phyloP scores from a whole-genome alignment of 2,888 invertebrate species.

The Parascotia fuliginaria region DNA sequence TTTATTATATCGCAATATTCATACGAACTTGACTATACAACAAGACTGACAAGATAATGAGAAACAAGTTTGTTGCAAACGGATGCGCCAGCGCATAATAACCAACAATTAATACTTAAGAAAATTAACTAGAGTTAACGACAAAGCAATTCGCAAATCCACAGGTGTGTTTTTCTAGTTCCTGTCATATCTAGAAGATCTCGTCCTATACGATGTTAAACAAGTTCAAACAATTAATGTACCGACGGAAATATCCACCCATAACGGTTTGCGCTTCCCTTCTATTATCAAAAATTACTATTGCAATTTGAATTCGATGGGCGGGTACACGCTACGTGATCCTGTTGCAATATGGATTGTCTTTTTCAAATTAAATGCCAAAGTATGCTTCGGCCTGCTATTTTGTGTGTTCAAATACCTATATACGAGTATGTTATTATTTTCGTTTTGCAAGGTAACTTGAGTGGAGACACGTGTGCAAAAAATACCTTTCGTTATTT shows the following conservation, averaged over 20 bases:
- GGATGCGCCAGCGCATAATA: slow-evolving; percentile 68
- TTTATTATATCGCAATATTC: slow-evolving; percentile 16
- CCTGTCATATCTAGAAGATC: slow-evolving; percentile 62
- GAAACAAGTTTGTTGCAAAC: slow-evolving; percentile 67
- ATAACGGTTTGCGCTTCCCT: slow-evolving; percentile 70
- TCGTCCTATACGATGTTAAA: slow-evolving; percentile 55
- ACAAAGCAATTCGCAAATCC: slow-evolving; percentile 68
- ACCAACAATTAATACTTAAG: slow-evolving; percentile 71
- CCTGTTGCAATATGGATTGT: slow-evolving; percentile 69
- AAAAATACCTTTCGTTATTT: slow-evolving; percentile 67
- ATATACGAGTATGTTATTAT: slow-evolving; percentile 63
- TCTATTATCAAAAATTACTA: slow-evolving; percentile 80
- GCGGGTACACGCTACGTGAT: slow-evolving; percentile 68
- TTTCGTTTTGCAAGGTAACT: slow-evolving; percentile 70
- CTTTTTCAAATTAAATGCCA: slow-evolving; percentile 78
- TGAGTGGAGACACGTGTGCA: slow-evolving; percentile 77
- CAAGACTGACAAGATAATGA: slow-evolving; percentile 66
- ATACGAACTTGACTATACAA: slow-evolving; percentile 28
- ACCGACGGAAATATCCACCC: slow-evolving; percentile 78
- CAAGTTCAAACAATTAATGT: slow-evolving; percentile 71
- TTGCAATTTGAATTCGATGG: slow-evolving; percentile 76
- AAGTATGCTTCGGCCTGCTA: slow-evolving; percentile 62
- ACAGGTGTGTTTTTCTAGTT: slow-evolving; percentile 62
- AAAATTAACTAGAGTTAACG: slow-evolving; percentile 61
- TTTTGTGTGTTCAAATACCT: slow-evolving; percentile 56